Base-by-base conservation (phyloP, 1,140 invertebrate genomes). In the Metaphire vulgaris region DNA sequence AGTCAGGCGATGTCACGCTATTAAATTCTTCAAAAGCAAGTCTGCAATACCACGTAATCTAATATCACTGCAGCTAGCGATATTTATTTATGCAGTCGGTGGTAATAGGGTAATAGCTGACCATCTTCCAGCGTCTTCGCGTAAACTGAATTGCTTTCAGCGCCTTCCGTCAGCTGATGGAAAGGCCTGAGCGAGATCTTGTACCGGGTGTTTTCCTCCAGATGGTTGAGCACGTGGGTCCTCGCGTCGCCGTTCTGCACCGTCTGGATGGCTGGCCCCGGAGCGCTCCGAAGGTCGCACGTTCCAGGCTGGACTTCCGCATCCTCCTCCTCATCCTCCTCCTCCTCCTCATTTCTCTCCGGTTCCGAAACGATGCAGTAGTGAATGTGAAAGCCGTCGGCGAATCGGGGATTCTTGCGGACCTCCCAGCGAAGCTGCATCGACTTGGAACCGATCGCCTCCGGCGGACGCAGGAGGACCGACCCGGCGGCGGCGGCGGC, bases 301-400 rank as follows among this genome's bases (percentile, higher is more conserved):
- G 80, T 76, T n/a, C n/a, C n/a, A n/a, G n/a, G n/a, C n/a, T n/a
- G n/a, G n/a, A n/a, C n/a, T n/a, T n/a, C n/a, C n/a, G n/a, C n/a
- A n/a, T n/a, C n/a, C n/a, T n/a, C n/a, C 33, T 81, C 76, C 0
- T 76, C 33, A 6, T 80, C 79, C 12, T 79, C 76, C 16, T 72
- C 76, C 41, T 56, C 41, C n/a, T 78, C 65, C 30, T 78, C 31
- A 1, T 73, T 77, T 12, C 80, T 76, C 15, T 80, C 75, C 33
- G 81, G 78, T 0, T 75, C 41, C 92, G 87, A 81, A 1, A 77
- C 93, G 91, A 76, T 94, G 56, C 84, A 90, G 84, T 95, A 99
- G 76, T 95, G 90, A 69, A 98, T 92, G 83, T 97, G 96, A 28
- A 96, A 91, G 15, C 96, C 96, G 88, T 98, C 93, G 0, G 96